Base-by-base conservation (phyloP, 2,797 vertebrate genomes). In the Anguilla anguilla region DNA sequence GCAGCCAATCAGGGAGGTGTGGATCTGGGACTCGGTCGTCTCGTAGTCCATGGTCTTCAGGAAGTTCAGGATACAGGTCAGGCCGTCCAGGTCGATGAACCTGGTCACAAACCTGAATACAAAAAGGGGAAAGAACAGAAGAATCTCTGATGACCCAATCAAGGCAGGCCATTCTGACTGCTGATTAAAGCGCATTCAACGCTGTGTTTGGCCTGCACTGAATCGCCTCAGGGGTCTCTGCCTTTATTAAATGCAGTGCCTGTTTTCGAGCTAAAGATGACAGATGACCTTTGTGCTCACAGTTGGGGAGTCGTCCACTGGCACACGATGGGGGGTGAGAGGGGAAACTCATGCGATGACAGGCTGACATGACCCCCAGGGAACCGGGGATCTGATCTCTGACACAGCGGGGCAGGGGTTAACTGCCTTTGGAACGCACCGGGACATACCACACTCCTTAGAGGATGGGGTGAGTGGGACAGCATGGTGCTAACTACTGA, bases 11-110 rank as follows among this genome's bases (percentile, higher is more conserved):
- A 99, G 98, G 15, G 99, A 99, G 88, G 98, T 99, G 96, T 99
- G 99, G 96, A 99, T 98, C 93, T 98, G 98, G 2, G 98, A 99
- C 93, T 99, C 98, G 0, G 98, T 98, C 0, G 98, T 99, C 95
- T 99, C 99, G 3, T 98, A 99, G 97, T 99, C 99, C 99, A 99
- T 99, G 92, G 94, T 98, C 96, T 98, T 99, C 90, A 99, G 95
- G 90, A 99, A 99, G 95, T 99, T 99, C 85, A 99, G 96, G 93
- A 99, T 97, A 90, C 98, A 99, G 0, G 98, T 97, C 85, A 99
- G 95, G 89, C 99, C 99, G 6, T 99, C 99, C 95, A 99, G 94
- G 94, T 99, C 98, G 0, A 99, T 99, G 91, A 99, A 99, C 85
- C 99, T 96, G 83, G 98, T 99, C 87, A 99, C 99, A 89, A 99